Base-by-base conservation (phyloP, 2,113 vertebrate genomes). In the Sula dactylatra region DNA sequence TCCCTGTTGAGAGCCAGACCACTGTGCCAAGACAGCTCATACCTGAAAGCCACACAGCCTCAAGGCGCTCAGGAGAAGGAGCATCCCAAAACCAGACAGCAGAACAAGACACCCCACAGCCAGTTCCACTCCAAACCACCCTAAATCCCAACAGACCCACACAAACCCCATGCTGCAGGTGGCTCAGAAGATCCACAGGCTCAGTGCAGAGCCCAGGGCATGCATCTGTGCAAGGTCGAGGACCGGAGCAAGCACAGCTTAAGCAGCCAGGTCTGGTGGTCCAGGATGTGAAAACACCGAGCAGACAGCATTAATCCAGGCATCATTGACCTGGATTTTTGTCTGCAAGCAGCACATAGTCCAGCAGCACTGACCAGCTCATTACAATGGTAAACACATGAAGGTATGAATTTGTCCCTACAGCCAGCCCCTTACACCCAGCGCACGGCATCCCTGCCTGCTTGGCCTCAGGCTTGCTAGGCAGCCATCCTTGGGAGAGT, bases 161-260 rank as follows among this genome's bases (percentile, higher is more conserved):
- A 38, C 13, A 62, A 91, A 67, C 17, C 20, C 16, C 21, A 9
- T 16, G 13, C 13, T 56, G 34, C 47, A 82, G 16, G 21, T 24
- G 27, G 25, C 58, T 84, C 32, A 62, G 74, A 76, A 71, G 40
- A 55, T 45, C 62, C 62, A 42, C 0, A 4, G 27, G 49, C 32
- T 64, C 29, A 27, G 36, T 32, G 49, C 29, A 67, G 29, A 90
- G 42, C 16, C 82, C 42, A 62, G 16, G 29, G 7, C 25, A 9
- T 10, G 19, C 1, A 0, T 26, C 27, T 45, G 36, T 55, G 32
- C n/a, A 29, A 77, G 42, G 47, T 11, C 2, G 2, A 71, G 34
- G 38, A 49, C 64, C n/a, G 45, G 70, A 90, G 42, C 21, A 61
- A 61, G 47, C 58, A 66, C 4, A 11, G 38, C 34, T 71, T 59